Conservation (phyloP, 1,140 invertebrate genomes). For the Drosophila erecta region DNA sequence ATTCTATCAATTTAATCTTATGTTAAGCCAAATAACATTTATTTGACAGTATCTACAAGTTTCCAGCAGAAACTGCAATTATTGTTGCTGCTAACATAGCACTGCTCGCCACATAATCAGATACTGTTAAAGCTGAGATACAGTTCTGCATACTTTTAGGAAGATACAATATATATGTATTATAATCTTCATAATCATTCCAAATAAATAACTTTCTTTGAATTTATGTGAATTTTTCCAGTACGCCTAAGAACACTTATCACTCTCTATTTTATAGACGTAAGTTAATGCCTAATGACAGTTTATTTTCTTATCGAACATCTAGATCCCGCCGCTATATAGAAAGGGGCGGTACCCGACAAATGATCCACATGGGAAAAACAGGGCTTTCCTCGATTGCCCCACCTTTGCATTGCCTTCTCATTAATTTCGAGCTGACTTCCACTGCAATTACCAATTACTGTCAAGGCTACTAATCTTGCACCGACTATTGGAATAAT, state of each 20-base stretch:
- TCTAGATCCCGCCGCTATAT: neutral
- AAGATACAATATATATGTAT: neutral
- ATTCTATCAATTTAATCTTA: no score
- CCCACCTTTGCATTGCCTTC: slow-evolving; percentile 11
- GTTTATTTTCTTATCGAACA: no score
- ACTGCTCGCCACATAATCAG: slow-evolving; percentile 17
- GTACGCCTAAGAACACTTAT: no score
- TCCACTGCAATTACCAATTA: slow-evolving; percentile 33
- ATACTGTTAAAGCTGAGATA: neutral
- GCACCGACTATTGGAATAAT: neutral
- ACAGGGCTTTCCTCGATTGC: slow-evolving; percentile 13
- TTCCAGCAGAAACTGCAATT: neutral
- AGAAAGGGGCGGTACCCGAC: slow-evolving; percentile 14
- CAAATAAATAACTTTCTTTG: no score
- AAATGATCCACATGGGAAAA: slow-evolving; percentile 11
- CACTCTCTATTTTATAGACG: no score
- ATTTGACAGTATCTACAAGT: no score
- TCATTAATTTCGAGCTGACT: slow-evolving; percentile 21
- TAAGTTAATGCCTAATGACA: no score
- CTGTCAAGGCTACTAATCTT: slow-evolving; percentile 9
- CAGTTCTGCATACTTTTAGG: slow-evolving; percentile 26
- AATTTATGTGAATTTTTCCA: no score
- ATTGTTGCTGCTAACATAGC: no score
- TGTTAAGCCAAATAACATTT: no score
- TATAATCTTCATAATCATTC: neutral